Conservation (phyloP, 1,140 invertebrate species). For the Drosophila miranda region DNA sequence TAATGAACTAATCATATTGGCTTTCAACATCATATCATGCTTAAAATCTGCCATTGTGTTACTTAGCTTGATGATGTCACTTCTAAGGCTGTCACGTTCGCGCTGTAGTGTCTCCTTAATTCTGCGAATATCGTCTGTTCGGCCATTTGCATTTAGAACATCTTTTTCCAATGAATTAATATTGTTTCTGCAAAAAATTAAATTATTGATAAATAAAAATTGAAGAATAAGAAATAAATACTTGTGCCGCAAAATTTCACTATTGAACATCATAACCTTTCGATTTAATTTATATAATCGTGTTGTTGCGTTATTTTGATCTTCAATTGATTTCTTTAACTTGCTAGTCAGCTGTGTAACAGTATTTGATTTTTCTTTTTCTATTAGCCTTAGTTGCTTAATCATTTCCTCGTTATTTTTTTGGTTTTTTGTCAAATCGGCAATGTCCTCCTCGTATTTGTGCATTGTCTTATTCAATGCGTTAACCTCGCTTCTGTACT, state of each 20-base stretch:
- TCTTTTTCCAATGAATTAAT: slow-evolving; percentile 64
- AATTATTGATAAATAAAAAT: background rate
- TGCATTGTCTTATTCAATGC: slow-evolving; percentile 34
- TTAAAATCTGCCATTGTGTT: slow-evolving; percentile 58
- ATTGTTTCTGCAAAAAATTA: slow-evolving; percentile 32
- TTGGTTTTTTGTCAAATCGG: slow-evolving; percentile 40
- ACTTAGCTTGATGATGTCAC: slow-evolving; percentile 62
- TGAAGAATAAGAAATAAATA: slow-evolving; percentile 2
- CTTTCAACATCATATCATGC: slow-evolving; percentile 61
- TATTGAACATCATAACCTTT: slow-evolving; percentile 45
- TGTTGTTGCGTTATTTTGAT: slow-evolving; percentile 39
- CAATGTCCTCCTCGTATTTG: slow-evolving; percentile 58
- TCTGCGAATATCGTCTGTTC: slow-evolving; percentile 55
- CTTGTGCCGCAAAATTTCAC: slow-evolving; percentile 45
- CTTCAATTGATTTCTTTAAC: slow-evolving; percentile 39
- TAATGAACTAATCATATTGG: slow-evolving; percentile 56
- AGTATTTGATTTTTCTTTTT: slow-evolving; percentile 48
- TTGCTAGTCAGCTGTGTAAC: slow-evolving; percentile 32
- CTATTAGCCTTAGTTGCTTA: slow-evolving; percentile 39
- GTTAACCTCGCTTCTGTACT: slow-evolving; percentile 54
- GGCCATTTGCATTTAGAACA: slow-evolving; percentile 52
- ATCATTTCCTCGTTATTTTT: slow-evolving; percentile 57
- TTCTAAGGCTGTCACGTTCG: slow-evolving; percentile 59
- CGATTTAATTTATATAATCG: slow-evolving; percentile 43
- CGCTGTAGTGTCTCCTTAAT: slow-evolving; percentile 58